phyloP scores from a whole-genome alignment of 2,797 vertebrate species.

The Danio kyathit region DNA sequence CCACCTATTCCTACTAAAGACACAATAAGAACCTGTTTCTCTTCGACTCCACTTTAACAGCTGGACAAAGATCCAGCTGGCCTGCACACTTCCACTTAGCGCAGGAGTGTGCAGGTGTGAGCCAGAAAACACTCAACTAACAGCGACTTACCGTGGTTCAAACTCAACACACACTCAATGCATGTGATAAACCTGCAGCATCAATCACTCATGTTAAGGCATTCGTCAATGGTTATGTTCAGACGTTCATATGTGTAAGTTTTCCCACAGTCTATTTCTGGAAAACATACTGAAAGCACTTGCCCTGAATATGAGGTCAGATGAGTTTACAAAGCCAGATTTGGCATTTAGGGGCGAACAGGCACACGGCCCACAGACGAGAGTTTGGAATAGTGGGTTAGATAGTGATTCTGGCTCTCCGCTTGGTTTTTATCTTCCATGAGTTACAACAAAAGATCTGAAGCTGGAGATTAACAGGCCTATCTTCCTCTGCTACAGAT shows the following conservation, averaged over 20 bases:
- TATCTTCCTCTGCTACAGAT: constrained; percentile 39
- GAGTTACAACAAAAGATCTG: constrained; percentile 54
- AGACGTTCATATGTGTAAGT: background rate
- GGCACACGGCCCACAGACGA: constrained; percentile 38
- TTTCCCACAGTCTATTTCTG: constrained; percentile 49
- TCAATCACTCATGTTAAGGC: constrained; percentile 11
- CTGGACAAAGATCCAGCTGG: constrained; percentile 31
- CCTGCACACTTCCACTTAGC: background rate
- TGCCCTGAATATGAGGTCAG: background rate
- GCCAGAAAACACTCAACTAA: constrained; percentile 36
- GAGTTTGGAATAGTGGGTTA: constrained; percentile 32
- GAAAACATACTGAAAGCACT: constrained; percentile 18
- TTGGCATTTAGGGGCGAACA: constrained; percentile 5
- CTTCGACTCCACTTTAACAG: background rate
- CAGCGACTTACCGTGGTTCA: background rate
- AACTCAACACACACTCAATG: constrained; percentile 9
- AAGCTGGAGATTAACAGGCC: constrained; percentile 40
- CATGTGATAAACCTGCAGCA: constrained; percentile 3
- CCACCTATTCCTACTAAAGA: background rate
- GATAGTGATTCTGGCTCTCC: constrained; percentile 5
- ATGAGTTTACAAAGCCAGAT: constrained; percentile 32
- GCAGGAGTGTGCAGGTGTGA: constrained; percentile 36
- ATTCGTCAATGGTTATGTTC: constrained; percentile 24
- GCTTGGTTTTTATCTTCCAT: constrained; percentile 45
- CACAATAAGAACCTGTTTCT: background rate